Conservation (phyloP, 2,888 invertebrate genomes). For the Diaperis boleti region DNA sequence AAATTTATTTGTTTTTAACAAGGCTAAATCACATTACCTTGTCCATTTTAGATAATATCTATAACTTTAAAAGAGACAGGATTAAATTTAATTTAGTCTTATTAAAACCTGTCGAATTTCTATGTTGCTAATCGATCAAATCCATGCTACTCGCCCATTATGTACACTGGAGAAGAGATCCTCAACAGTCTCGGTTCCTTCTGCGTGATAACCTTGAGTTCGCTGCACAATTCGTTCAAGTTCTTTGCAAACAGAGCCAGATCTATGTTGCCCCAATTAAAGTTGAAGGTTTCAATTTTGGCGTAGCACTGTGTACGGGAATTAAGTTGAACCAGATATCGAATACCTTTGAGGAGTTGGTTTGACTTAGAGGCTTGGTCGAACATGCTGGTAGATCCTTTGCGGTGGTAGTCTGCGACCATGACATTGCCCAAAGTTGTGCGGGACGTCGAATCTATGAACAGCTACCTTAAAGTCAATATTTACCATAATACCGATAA, state of each 20-base stretch:
- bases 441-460: background rate
- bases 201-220: slow-evolving; percentile 67
- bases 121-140: too few relatives aligned
- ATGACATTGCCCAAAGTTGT: background rate
- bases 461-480: too few relatives aligned
- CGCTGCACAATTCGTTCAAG: slow-evolving; percentile 68
- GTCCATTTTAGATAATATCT: too few relatives aligned
- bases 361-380: slow-evolving; percentile 70
- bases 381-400: slow-evolving; percentile 68
- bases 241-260: slow-evolving; percentile 66
- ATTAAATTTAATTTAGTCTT: too few relatives aligned
- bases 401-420: slow-evolving; percentile 51
- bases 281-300: slow-evolving; percentile 51
- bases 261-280: slow-evolving; percentile 61
- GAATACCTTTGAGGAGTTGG: slow-evolving; percentile 69
- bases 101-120: too few relatives aligned
- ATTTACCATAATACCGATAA: too few relatives aligned
- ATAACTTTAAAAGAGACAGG: too few relatives aligned
- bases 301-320: slow-evolving; percentile 38
- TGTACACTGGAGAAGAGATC: slow-evolving; percentile 70
- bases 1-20: too few relatives aligned
- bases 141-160: slow-evolving; percentile 69
- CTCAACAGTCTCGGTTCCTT: slow-evolving; percentile 69
- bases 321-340: slow-evolving; percentile 53
- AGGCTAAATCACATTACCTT: too few relatives aligned